Evolutionary conservation across 1,140 invertebrate species (phyloP).

Genomic region (Ptiloglossa arizonensis): DNA sequence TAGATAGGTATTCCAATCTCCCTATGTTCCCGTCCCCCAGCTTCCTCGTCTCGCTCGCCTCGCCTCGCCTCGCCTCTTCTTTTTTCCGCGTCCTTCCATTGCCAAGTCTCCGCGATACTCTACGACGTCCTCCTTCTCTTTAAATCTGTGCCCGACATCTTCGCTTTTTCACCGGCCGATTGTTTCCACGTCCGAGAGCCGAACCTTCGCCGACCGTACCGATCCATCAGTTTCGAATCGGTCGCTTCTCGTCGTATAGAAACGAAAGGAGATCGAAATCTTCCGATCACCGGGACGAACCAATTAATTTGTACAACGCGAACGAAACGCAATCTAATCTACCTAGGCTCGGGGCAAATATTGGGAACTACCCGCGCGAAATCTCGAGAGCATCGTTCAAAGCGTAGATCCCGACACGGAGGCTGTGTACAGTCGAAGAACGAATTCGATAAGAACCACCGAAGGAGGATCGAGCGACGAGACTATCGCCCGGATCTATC

Average conservation of each 20-base stretch:
- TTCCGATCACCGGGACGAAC: not conserved
- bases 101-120: conserved; percentile 13
- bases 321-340: not conserved
- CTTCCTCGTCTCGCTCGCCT: conserved; percentile 26
- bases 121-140: conserved; percentile 18
- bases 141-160: conserved; percentile 39
- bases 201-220: not conserved
- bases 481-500: too few relatives aligned
- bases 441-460: too few relatives aligned
- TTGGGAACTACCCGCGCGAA: not conserved
- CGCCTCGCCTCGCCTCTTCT: conserved; percentile 9
- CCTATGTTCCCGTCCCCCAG: conserved; percentile 52
- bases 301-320: conserved; percentile 11
- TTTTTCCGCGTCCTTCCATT: conserved; percentile 13
- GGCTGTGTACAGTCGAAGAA: too few relatives aligned
- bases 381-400: too few relatives aligned
- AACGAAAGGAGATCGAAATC: not conserved
- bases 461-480: too few relatives aligned
- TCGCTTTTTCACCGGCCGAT: conserved; percentile 33
- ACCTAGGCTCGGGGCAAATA: not conserved
- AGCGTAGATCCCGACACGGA: too few relatives aligned
- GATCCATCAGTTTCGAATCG: not conserved
- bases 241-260: not conserved
- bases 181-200: not conserved
- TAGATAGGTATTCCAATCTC: conserved; percentile 65